Evolutionary conservation across 1,140 invertebrate species (phyloP), one percentile per base, ranked within the genome.

Genomic region (Solen grandis): DNA sequence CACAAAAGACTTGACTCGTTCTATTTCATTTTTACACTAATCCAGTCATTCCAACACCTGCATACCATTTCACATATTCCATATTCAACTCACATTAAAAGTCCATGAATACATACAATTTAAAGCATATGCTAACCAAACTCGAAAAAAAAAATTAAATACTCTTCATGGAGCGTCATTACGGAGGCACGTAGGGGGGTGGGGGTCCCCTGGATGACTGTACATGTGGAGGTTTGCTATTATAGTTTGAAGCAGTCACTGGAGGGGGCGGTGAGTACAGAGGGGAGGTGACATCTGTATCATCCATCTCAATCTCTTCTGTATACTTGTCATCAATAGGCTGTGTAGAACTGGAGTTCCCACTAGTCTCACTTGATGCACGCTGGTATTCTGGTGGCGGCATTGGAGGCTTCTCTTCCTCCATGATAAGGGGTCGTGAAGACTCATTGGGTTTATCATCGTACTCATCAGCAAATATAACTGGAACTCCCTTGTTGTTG

Each of bases 401-500:
- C 73, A 97, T 92, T 0, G 97, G 97, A 33, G 97, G 97, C 89
- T 97, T 97, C 89, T 98, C 97, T 84, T 98, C 97, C 84, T 97
- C 96, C 91, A 98, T 94, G 82, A 98, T 98, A 1, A 98, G 95
- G 1, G 97, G 97, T 92, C 98, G 98, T 86, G 97, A 96, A 35
- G 95, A 95, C 36, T 96, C 95, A 74, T 90, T 90, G 0, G 95
- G 96, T 88, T 97, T 96, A 88, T 98, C 97, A 87, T 98, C 97
- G 16, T 98, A 93, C 90, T 99, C 97, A 92, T 99, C 97, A 90
- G 93, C 91, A 91, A 99, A 98, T 84, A 99, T 99, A 5, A 98
- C 96, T 0, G 97, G 97, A 85, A 98, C 96, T 57, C 97, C 97
- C 92, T 97, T 98, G 83, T 95, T 85, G 70, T 88, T 97, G 10